A percentile compares a stretch with the other conserved stretches of the same genome.
Conservation (phyloP, 2,113 vertebrate species). For the Misgurnus mizolepis region DNA sequence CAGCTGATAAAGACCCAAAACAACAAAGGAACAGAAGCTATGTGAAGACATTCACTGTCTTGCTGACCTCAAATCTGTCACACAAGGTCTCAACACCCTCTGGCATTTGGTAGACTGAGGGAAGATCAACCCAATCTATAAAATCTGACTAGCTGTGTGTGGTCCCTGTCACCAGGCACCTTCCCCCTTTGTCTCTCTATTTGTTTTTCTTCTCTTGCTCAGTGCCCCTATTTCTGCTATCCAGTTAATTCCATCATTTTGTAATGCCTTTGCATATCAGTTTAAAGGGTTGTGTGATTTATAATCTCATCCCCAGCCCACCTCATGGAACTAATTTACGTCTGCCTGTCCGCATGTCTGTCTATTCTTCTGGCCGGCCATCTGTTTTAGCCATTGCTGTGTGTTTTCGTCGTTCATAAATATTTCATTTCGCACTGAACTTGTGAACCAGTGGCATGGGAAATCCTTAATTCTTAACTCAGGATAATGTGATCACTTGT, state of each 20-base stretch:
- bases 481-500: constrained; percentile 3
- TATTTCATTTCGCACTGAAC: constrained; percentile 67
- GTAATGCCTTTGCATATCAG: constrained; percentile 59
- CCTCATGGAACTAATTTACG: not conserved
- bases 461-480: not conserved
- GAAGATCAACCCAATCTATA: constrained; percentile 68
- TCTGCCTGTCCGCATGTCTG: not conserved
- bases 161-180: constrained; percentile 32
- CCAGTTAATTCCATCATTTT: constrained; percentile 59
- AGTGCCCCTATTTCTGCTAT: constrained; percentile 29
- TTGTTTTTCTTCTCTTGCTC: constrained; percentile 1
- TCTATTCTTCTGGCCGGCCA: not conserved
- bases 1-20: constrained; percentile 57
- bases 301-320: constrained; percentile 38
- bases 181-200: constrained; percentile 24
- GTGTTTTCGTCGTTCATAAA: constrained; percentile 68
- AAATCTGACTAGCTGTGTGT: constrained; percentile 70
- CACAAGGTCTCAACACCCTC: constrained; percentile 54
- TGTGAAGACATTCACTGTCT: constrained; percentile 65
- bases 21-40: constrained; percentile 63
- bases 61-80: constrained; percentile 60
- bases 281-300: constrained; percentile 53
- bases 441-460: constrained; percentile 59
- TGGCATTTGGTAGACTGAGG: constrained; percentile 71
- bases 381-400: not conserved